Evolutionary conservation across 2,888 invertebrate species (phyloP), one percentile per base, ranked within the genome.

Genomic region (Archaeoteleia sp.): DNA sequence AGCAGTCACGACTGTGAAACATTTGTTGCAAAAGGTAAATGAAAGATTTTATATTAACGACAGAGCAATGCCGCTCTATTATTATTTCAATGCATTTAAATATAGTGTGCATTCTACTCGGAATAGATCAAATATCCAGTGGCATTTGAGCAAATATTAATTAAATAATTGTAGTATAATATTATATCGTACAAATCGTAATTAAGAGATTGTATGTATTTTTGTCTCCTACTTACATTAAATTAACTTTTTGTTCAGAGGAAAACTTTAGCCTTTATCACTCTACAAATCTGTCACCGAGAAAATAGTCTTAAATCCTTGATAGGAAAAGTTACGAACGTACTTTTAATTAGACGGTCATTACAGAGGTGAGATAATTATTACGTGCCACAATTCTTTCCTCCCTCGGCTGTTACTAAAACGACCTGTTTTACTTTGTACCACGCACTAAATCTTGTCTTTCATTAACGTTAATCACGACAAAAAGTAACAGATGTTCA

Each of bases 1-100:
- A 63, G 49, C 53, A 67, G 68, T 67, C 67, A 67, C 67, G 67
- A 67, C 25, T 34, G 20, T 6, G 8, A 46, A 51, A 23, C 45
- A 34, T 23, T 68, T 37, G 57, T 68, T 62, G 43, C 46, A 46
- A 48, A 39, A 40, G 27, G n/a, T n/a, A n/a, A n/a, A n/a, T 42
- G 40, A 25, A 15, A 46, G 29, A 43, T 67, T 57, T 62, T 49
- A 51, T 12, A 55, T 39, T 42, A 46, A 27, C 27, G 45, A 30
- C 51, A 42, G 45, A 10, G 8, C 27, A 17, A 54, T 20, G 45
- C 17, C 46, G 25, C 48, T 53, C 32, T 46, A 46, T 62, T 57
- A 62, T 67, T 57, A 61, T 51, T 57, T 55, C 43, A 29, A 45
- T 55, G 46, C 35, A 8, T 15, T 7, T 40, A 39, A 61, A 54